phyloP scores from a whole-genome alignment of 2,888 invertebrate species.

The Brachylomia viminalis region DNA sequence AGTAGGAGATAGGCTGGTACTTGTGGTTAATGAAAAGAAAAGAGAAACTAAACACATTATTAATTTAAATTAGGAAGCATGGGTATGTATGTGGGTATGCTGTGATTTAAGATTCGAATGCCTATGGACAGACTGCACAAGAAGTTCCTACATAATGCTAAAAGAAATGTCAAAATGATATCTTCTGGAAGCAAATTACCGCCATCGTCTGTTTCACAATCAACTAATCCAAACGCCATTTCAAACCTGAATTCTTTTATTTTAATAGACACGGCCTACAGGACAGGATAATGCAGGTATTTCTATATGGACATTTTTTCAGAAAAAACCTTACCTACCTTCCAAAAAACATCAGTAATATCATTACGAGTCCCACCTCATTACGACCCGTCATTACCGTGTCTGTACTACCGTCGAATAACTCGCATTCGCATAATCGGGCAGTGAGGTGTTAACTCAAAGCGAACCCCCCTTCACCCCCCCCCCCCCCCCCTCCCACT shows the following conservation, averaged over 20 bases:
- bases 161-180: neutral
- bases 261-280: no score
- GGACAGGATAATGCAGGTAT: no score
- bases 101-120: neutral
- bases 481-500: neutral
- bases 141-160: neutral
- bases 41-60: neutral
- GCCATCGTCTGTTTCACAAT: neutral
- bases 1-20: neutral
- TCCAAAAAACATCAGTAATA: slow-evolving; percentile 28
- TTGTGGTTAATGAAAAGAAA: neutral
- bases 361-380: slow-evolving; percentile 38
- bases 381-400: slow-evolving; percentile 59
- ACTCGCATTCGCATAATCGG: slow-evolving; percentile 50
- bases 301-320: neutral
- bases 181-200: neutral
- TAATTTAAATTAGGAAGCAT: no score
- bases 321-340: neutral
- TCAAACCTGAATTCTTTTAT: neutral
- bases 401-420: slow-evolving; percentile 40
- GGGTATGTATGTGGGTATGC: neutral
- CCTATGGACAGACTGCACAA: neutral
- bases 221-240: neutral
- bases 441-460: slow-evolving; percentile 61
- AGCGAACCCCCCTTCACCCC: slow-evolving; percentile 17